Evolutionary conservation across 2,113 vertebrate species (phyloP).

Genomic region (Poecile atricapillus): DNA sequence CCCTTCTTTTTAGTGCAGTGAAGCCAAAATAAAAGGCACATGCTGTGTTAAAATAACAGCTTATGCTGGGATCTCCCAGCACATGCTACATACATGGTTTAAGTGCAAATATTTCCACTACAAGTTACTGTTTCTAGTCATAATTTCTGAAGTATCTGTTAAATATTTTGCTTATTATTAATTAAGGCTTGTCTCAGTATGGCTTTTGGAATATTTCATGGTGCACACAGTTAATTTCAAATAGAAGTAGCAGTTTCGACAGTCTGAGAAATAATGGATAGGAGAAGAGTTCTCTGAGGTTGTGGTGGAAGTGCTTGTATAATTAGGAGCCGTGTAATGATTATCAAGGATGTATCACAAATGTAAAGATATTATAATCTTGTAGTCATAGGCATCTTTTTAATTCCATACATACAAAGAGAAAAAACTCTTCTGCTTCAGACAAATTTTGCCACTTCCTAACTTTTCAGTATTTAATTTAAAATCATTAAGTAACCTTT

Average conservation of each 20-base stretch:
- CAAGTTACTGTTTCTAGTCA: not conserved
- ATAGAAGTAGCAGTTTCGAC: not conserved
- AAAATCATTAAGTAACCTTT: not conserved
- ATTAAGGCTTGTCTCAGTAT: not conserved
- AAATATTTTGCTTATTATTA: not conserved
- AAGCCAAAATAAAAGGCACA: not conserved
- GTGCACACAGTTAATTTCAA: not conserved
- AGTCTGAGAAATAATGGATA: not conserved
- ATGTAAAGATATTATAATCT: not conserved
- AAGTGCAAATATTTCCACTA: not conserved
- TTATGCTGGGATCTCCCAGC: not conserved
- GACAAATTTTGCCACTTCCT: not conserved
- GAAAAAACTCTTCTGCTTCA: not conserved
- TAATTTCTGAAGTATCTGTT: not conserved
- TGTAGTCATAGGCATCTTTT: not conserved
- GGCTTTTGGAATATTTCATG: not conserved
- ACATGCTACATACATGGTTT: fast-evolving
- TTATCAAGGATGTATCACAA: not conserved
- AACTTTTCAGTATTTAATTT: not conserved
- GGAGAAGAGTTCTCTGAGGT: not conserved
- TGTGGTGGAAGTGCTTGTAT: fast-evolving
- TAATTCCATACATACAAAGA: not conserved
- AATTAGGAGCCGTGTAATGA: not conserved
- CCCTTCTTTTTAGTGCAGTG: not conserved
- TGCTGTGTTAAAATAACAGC: not conserved